Evolutionary conservation across 1,140 invertebrate genomes (phyloP), one percentile per base, ranked within the genome.

Genomic region (Drosophila guanche): DNA sequence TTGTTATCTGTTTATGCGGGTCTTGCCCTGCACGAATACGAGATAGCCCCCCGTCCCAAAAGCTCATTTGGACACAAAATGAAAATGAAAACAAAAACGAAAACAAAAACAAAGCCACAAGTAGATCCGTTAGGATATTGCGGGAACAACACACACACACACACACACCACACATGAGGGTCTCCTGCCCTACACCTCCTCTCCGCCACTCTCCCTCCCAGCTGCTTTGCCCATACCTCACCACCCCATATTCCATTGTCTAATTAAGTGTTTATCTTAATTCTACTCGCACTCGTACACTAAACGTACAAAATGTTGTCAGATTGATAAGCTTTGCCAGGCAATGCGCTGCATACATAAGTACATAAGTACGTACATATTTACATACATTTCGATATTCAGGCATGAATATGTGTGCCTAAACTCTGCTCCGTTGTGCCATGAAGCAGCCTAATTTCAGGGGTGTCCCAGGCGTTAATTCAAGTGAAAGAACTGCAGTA

Each of bases 231-330:
- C 43, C 73, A 46, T 45, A 29, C 29, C 12, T 42, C 43, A 14
- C 16, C 12, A 10, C 3, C 4, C 3, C 4, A 8, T 23, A 16
- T 23, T 5, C 66, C 37, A 37, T 62, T 63, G 29, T 52, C 51
- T 51, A 85, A 84, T 85, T 85, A 79, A 73, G 76, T 80, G 63
- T 79, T 85, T 76, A 84, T 79, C 80, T 79, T 73, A 79, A 69
- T 84, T 84, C 53, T 45, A 77, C 3, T 8, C 29, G 8, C 29
- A 8, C 2, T 3, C 2, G 25, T 33, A 5, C 29, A 33, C 2
- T 73, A 1, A 0, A 20, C 16, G 16, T 20, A 20, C 16, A 85
- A 69, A 66, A 76, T 66, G 53, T 67, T 80, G 57, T 63, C 76
- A 65, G 52, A 33, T 73, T 63, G 67, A 85, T 69, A 76, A 84